Base-by-base conservation (phyloP, 2,888 invertebrate species). In the Leptogaster cylindrica region DNA sequence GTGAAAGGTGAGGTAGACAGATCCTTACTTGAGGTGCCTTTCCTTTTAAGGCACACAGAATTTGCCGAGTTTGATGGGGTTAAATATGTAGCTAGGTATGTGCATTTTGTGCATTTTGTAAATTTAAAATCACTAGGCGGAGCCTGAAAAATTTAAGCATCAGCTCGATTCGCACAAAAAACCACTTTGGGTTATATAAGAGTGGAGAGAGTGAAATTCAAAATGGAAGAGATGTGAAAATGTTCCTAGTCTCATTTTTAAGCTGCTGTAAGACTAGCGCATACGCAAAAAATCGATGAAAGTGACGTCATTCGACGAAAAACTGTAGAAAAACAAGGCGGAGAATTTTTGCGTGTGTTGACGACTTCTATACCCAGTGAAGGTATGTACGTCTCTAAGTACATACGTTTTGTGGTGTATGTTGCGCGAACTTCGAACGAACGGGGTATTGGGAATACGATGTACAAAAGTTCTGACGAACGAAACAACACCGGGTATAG, bases 121-220 rank as follows among this genome's bases (percentile, higher is more conserved):
- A 70, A 70, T 70, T 68, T 66, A 44, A 68, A 70, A 70, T 68
- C 68, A 68, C 67, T 68, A 70, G 70, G 70, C 70, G 70, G 70
- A 65, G 70, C 70, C 65, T 61, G 66, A 61, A 65, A 61, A 64
- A 64, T 31, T 28, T 64, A 48, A 48, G 25, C 48, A 25, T 27
- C 27, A 41, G 41, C 16, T 44, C 61, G 10, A 28, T 27, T 28
- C 23, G 41, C 61, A 61, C 41, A 44, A 44, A 58, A 39, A 61
- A 41, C 44, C 61, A 61, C 41, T 44, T 61, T 44, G 44, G 44
- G 27, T 44, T 61, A 27, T 55, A 44, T 61, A 61, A 61, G 27
- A 61, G 31, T 44, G 44, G 61, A 16, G 61, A 61, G 61, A 61
- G 61, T 61, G 61, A 44, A 61, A 33, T 61, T 28, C 41, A 61